Evolutionary conservation across 2,113 vertebrate species (phyloP).

Genomic region (Myiopsitta monachus): DNA sequence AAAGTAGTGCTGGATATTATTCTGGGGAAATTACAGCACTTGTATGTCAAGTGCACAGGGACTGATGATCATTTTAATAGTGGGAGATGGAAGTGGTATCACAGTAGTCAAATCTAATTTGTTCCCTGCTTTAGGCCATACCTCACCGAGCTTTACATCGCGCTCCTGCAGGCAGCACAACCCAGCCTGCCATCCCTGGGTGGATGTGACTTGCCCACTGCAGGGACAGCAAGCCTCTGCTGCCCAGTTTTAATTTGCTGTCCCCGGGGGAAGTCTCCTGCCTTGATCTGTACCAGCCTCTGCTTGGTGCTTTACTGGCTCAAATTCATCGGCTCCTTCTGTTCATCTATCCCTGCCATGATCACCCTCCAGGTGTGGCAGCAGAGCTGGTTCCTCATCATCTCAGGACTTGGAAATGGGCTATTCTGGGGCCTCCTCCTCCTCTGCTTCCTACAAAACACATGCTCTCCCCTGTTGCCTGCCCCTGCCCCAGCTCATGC

Average conservation of each 20-base stretch:
- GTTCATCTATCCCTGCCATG: not conserved
- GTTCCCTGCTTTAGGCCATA: not conserved
- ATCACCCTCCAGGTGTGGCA: rapidly evolving
- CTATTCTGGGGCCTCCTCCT: not conserved
- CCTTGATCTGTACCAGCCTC: not conserved
- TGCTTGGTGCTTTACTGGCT: not conserved
- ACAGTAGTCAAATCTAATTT: slow-evolving; percentile 42
- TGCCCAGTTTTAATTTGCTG: not conserved
- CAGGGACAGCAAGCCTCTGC: not conserved
- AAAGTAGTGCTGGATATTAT: slow-evolving; percentile 55
- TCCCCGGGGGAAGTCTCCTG: not conserved
- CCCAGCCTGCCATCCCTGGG: not conserved
- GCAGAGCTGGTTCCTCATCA: rapidly evolving
- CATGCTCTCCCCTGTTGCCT: not conserved
- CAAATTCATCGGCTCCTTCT: not conserved
- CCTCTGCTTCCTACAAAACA: not conserved
- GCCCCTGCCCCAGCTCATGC: not conserved
- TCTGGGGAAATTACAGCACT: slow-evolving; percentile 54
- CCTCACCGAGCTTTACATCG: not conserved
- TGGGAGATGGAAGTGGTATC: slow-evolving; percentile 7
- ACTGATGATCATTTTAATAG: slow-evolving; percentile 66
- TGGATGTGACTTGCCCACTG: not conserved
- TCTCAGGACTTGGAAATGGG: rapidly evolving
- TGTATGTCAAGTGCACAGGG: slow-evolving; percentile 37
- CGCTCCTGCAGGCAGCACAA: not conserved